Base-by-base conservation (phyloP, 1,140 invertebrate genomes). In the Kradibia gibbosae region DNA sequence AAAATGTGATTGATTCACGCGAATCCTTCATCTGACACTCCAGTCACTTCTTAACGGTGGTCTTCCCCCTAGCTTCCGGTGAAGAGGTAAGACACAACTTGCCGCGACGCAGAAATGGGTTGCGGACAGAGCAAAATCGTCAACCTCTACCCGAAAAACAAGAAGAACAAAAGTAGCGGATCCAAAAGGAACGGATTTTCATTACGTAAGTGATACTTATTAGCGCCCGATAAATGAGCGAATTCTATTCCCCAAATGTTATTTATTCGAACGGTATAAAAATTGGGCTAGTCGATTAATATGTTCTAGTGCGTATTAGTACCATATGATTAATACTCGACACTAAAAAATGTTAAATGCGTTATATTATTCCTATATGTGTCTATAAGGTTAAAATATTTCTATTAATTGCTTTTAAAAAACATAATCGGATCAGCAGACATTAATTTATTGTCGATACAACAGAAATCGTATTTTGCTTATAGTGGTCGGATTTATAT, bases 91-190 rank as follows among this genome's bases (percentile, higher is more conserved):
- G 25, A 22, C 25, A n/a, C 53, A 11, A 34, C 36, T 60, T 60
- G 22, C 11, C 34, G 74, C 25, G 31, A 42, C 11, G n/a, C n/a
- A 82, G 71, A 82, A 78, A 93, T 93, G 92, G 93, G 93, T 91
- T 93, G 93, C 89, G 92, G 93, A 80, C 93, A 93, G 85, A 93
- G 93, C 87, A 92, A 93, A 80, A 93, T 93, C 84, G 91, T 91
- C 75, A 93, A 91, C 83, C 92, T 93, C 81, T 93, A 93, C 87
- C 91, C 91, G 11, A 92, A 92, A 83, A 93, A 92, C 78, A 91
- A 91, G 81, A 93, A 92, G 84, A 92, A 91, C 82, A 93, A 93
- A 85, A 92, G 89, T 74, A 90, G 85, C 75, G 86, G 86, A 48
- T 75, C 84, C 34, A 92, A 92, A 85, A 92, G 92, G 82, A 91